These are phyloP conservation scores for Fopius arisanus DNA, from an alignment of 1,140 invertebrate genomes.

Conservation along the genomic window DNA sequence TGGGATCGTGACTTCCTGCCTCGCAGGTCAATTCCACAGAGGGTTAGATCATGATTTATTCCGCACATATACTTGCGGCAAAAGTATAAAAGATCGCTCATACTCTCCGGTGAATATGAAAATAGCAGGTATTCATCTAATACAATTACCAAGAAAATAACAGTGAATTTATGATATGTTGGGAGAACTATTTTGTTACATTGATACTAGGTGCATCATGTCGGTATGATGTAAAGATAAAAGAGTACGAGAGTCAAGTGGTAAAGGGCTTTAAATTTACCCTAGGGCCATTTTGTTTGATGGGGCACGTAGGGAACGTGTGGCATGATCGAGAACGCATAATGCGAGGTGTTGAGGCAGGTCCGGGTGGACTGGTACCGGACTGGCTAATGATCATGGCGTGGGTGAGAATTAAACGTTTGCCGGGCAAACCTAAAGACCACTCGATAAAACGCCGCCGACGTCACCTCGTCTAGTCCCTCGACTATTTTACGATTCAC, in stretches of 20 bases:
- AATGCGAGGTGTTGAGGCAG: conserved; percentile 58
- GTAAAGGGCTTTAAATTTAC: background rate
- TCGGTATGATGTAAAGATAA: background rate
- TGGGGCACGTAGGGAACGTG: conserved; percentile 11
- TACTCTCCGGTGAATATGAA: background rate
- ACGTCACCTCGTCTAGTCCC: background rate
- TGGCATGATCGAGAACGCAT: conserved; percentile 57
- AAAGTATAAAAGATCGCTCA: background rate
- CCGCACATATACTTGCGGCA: background rate
- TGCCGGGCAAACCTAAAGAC: background rate
- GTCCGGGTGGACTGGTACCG: conserved; percentile 32
- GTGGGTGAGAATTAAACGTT: conserved; percentile 56
- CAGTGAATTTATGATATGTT: conserved; percentile 54
- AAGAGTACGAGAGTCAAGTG: background rate
- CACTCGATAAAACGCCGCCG: conserved; percentile 18
- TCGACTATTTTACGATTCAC: conserved; percentile 18
- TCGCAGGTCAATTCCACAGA: conserved; percentile 1
- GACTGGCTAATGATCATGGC: conserved; percentile 53
- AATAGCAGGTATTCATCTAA: conserved; percentile 58
- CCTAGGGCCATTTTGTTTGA: conserved; percentile 2
- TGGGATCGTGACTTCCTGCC: background rate
- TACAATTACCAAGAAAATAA: conserved; percentile 54
- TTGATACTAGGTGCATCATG: background rate
- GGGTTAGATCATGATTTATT: background rate
- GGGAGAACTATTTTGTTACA: conserved; percentile 28